Conservation (phyloP, 2,888 invertebrate genomes). For the Tetragnatha montana region DNA sequence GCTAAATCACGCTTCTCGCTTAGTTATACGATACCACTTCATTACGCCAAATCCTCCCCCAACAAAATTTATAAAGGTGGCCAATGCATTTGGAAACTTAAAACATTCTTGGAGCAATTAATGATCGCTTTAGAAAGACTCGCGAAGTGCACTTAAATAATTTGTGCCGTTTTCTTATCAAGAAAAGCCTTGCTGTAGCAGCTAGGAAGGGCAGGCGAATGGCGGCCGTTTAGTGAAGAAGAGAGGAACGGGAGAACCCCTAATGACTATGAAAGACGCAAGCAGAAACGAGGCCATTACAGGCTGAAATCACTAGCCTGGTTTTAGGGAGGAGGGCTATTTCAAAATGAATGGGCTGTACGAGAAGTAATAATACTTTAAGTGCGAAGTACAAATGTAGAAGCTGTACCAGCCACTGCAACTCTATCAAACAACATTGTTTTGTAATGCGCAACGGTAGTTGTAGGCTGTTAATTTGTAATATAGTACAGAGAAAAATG, state of each 20-base stretch:
- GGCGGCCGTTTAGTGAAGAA: conserved; percentile 21
- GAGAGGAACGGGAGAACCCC: conserved; percentile 6
- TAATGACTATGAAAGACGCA: conserved; percentile 37
- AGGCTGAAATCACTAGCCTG: conserved; percentile 27
- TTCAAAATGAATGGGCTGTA: conserved; percentile 44
- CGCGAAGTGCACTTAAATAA: conserved; percentile 30
- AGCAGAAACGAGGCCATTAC: conserved; percentile 39
- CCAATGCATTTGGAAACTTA: conserved; percentile 27
- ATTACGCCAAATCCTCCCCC: conserved; percentile 5
- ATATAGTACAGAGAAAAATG: too few relatives aligned
- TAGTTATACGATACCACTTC: conserved; percentile 20
- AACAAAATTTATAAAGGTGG: conserved; percentile 11
- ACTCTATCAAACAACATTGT: too few relatives aligned
- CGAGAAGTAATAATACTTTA: conserved; percentile 51
- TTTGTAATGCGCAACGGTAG: too few relatives aligned
- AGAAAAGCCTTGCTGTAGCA: conserved; percentile 15
- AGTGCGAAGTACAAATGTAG: conserved; percentile 33
- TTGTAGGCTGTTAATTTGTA: too few relatives aligned
- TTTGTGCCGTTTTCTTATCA: conserved; percentile 37
- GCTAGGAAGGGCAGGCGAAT: conserved; percentile 18
- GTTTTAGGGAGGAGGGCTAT: conserved; percentile 37
- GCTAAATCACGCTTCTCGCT: conserved; percentile 1
- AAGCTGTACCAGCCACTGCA: too few relatives aligned
- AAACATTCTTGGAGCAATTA: conserved; percentile 32
- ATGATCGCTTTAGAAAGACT: conserved; percentile 25